A percentile compares a stretch with the other conserved stretches of the same genome.
phyloP scores from a whole-genome alignment of 1,140 invertebrate species.

The Cherax destructor region DNA sequence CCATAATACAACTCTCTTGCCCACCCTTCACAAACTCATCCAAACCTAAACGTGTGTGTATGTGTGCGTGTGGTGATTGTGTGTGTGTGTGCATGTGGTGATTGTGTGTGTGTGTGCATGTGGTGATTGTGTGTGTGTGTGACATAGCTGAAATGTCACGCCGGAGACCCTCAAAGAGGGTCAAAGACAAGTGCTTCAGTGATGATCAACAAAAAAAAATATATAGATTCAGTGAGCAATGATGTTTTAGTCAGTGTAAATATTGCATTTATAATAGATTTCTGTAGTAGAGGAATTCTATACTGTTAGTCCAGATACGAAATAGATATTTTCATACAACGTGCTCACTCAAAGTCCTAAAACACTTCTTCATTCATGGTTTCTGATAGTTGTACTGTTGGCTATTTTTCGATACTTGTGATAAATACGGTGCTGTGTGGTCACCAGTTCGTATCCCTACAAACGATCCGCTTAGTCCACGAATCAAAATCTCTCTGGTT shows the following conservation, averaged over 20 bases:
- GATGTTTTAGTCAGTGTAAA: slow-evolving; percentile 43
- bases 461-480: slow-evolving; percentile 19
- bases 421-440: slow-evolving; percentile 62
- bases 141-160: neutral
- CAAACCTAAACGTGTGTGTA: neutral
- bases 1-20: neutral
- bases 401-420: slow-evolving; percentile 65
- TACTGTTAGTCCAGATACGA: slow-evolving; percentile 53
- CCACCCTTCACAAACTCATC: neutral
- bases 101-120: neutral
- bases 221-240: neutral
- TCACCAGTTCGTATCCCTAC: slow-evolving; percentile 28
- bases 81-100: neutral
- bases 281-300: slow-evolving; percentile 53
- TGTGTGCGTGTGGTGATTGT: neutral
- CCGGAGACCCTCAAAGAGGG: neutral
- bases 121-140: slow-evolving; percentile 9
- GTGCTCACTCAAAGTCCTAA: slow-evolving; percentile 54
- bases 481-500: slow-evolving; percentile 45
- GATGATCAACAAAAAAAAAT: neutral
- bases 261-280: slow-evolving; percentile 40
- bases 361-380: slow-evolving; percentile 15
- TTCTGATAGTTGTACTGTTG: slow-evolving; percentile 51
- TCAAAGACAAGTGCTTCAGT: neutral
- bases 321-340: slow-evolving; percentile 61